Base-by-base conservation (phyloP, 1,140 invertebrate species). In the Zaprionus ghesquierei region DNA sequence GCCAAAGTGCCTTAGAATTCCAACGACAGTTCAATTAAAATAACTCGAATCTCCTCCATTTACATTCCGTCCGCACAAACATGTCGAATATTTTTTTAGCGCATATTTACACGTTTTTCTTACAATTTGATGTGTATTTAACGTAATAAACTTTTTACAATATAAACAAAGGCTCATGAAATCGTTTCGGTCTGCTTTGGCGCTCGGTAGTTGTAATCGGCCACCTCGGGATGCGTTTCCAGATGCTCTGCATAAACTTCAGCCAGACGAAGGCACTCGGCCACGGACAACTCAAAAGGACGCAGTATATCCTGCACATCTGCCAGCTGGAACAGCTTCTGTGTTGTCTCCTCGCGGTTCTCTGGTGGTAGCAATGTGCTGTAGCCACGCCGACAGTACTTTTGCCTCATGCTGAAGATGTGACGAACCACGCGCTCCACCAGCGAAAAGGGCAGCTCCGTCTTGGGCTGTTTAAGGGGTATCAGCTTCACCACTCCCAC, bases 401-500 rank as follows among this genome's bases (percentile, higher is more conserved):
- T 99, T 86, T 97, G 96, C 54, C 97, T 94, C 93, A 96, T 96
- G 79, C 95, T 95, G 92, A 99, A 99, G 55, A 98, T 93, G 72
- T 96, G 95, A 0, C 97, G 93, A 0, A 95, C 93, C 20, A 99
- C 95, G 94, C 99, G 99, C 90, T 99, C 98, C 49, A 99, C 95
- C 12, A 98, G 90, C 73, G 95, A 92, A 92, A 99, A 99, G 0
- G 97, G 95, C 27, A 97, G 93, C 44, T 94, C 92, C 1, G 93
- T 93, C 72, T 98, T 97, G 2, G 99, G 98, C 53, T 94, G 91
- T 75, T 94, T 94, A 3, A 95, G 90, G 3, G 99, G 98, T 22
- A 94, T 94, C 51, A 99, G 94, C 51, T 95, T 95, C 0, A 99
- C 98, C 9, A 99, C 96, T 50, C 97, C 98, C 4, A 99, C 98